Evolutionary conservation across 2,797 vertebrate genomes (phyloP), one percentile per base, ranked within the genome.

Genomic region (Adrianichthys oophorus): DNA sequence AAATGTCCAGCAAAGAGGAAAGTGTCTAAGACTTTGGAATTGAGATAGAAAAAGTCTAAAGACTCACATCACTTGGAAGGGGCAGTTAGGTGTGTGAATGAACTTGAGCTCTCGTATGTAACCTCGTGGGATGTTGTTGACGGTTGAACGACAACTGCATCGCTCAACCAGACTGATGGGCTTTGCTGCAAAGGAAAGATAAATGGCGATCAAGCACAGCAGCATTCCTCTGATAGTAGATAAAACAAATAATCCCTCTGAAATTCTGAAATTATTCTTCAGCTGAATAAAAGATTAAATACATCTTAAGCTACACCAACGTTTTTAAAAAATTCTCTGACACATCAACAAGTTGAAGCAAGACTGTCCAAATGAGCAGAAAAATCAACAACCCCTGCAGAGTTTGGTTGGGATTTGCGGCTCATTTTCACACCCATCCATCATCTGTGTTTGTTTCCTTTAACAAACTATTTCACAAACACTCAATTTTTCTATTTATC

Each of bases 31-130:
- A 68, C 70, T 63, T 68, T 50, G 72, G 44, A 59, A 49, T 65
- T 59, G 18, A 62, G 48, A 56, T 52, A 62, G 58, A 85, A 61
- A 62, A 16, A 32, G 46, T 5, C 56, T 18, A 15, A 43, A 70
- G 62, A 92, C 92, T 93, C 79, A 93, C 92, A 94, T 91, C 82
- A 94, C 91, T 91, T 94, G 93, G 86, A 94, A 92, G 68, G 91
- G 86, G 75, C 93, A 94, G 87, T 92, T 93, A 47, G 93, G 93
- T 14, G 91, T 90, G 54, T 92, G 89, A 67, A 94, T 87, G 79
- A 94, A 91, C 69, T 82, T 77, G 48, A 94, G 91, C 76, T 93
- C 91, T 41, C 87, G 86, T 63, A 93, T 91, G 81, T 61, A 83
- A 52, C 62, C 42, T 29, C 86, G 77, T 21, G 91, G 82, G 62